Conservation (phyloP, 1,140 invertebrate species). For the Leucophenga varia region DNA sequence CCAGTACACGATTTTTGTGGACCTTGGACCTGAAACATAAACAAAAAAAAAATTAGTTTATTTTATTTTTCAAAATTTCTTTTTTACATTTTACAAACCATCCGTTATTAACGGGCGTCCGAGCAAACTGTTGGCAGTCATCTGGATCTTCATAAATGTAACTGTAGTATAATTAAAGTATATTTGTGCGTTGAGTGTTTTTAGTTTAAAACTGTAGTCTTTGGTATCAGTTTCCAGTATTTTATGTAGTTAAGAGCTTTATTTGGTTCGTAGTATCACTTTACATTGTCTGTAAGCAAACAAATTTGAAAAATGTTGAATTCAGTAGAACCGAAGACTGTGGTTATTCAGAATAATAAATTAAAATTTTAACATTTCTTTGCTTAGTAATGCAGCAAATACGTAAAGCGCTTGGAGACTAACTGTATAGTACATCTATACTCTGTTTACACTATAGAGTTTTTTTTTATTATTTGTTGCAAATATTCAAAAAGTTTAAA, state of each 20-base stretch:
- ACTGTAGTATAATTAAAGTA: neutral
- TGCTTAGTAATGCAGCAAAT: no score
- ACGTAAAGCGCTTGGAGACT: no score
- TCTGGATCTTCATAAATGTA: no score
- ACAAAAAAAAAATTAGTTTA: conserved; percentile 1
- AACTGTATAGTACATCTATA: no score
- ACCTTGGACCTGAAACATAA: conserved; percentile 24
- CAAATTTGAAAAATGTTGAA: neutral
- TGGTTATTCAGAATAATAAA: no score
- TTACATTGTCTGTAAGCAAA: conserved; percentile 39
- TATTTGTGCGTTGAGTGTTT: conserved; percentile 3
- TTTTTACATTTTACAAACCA: no score
- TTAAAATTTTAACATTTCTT: no score
- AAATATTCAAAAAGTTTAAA: no score
- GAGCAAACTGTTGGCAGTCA: conserved; percentile 44
- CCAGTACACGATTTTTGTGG: conserved; percentile 50
- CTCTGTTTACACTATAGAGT: no score
- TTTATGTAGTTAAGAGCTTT: conserved; percentile 22
- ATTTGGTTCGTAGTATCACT: neutral
- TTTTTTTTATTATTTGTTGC: no score
- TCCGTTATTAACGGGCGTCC: conserved; percentile 42
- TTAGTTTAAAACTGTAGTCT: neutral
- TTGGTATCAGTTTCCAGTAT: conserved; percentile 26
- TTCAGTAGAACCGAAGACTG: no score
- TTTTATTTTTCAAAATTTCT: no score